These are phyloP conservation scores for Holothuria scabra DNA, from an alignment of 53 echinoderm and acorn worm species.

Conservation along the genomic window DNA sequence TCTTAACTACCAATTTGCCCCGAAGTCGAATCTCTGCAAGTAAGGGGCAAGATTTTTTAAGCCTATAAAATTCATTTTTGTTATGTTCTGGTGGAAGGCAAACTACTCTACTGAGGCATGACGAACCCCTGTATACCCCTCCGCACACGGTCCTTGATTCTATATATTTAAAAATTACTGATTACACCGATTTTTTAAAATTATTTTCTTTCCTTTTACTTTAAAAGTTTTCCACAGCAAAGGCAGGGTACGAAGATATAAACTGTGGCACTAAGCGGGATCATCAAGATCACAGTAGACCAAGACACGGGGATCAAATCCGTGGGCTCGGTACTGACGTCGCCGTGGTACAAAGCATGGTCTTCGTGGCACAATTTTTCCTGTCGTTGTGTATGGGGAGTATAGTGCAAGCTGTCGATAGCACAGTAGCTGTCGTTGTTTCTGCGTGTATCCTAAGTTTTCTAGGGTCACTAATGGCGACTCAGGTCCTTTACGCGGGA, in stretches of 20 bases:
- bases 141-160: no score
- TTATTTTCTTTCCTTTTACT: neutral
- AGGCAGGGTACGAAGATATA: slow-evolving; percentile 49
- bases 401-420: slow-evolving; percentile 84
- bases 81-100: no score
- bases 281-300: neutral
- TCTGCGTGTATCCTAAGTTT: slow-evolving; percentile 88
- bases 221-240: slow-evolving; percentile 57
- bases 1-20: no score
- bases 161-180: no score
- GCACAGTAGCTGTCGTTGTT: slow-evolving; percentile 76
- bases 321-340: slow-evolving; percentile 97
- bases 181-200: no score
- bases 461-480: slow-evolving; percentile 82
- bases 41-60: no score
- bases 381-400: slow-evolving; percentile 92
- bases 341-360: slow-evolving; percentile 94
- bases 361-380: slow-evolving; percentile 88
- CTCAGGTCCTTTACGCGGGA: slow-evolving; percentile 86
- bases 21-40: no score
- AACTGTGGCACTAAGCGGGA: neutral
- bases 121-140: no score
- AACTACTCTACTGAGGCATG: no score
- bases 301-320: slow-evolving; percentile 52
- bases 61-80: no score